Percentiles rank a stretch among this genome's conserved stretches.
Conservation (phyloP, 1,140 invertebrate genomes). For the Laupala kohalensis region DNA sequence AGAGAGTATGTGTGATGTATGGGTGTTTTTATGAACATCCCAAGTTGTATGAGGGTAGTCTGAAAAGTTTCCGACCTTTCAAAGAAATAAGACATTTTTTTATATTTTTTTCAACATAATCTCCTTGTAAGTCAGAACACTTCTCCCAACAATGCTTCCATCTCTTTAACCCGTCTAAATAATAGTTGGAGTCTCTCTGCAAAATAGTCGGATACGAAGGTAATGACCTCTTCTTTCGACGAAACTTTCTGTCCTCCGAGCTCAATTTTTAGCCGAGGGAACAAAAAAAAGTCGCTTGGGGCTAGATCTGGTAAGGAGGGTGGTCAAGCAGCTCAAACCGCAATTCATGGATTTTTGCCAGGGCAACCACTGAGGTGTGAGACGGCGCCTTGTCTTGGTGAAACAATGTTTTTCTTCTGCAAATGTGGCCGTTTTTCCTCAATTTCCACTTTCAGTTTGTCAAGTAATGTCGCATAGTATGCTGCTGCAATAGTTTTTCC, state of each 20-base stretch:
- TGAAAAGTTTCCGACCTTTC: background rate
- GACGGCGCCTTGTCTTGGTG: constrained; percentile 26
- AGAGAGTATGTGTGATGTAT: no score
- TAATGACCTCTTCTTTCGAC: constrained; percentile 15
- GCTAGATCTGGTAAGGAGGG: constrained; percentile 31
- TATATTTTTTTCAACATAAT: constrained; percentile 17
- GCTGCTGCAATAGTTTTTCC: constrained; percentile 26
- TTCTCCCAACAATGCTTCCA: constrained; percentile 10
- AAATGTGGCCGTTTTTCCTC: constrained; percentile 21
- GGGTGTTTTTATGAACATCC: no score
- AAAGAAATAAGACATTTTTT: background rate
- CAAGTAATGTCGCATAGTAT: constrained; percentile 18
- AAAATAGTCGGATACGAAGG: constrained; percentile 18
- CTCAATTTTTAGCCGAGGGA: constrained; percentile 15
- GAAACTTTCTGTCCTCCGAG: background rate
- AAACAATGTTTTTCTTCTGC: constrained; percentile 27
- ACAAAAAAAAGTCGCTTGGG: constrained; percentile 28
- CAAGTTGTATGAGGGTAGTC: no score
- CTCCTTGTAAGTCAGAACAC: constrained; percentile 14
- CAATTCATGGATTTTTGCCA: constrained; percentile 25
- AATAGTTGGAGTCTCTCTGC: constrained; percentile 12
- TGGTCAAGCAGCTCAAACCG: constrained; percentile 31
- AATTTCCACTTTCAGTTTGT: constrained; percentile 15
- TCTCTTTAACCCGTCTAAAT: constrained; percentile 11
- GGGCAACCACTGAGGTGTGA: constrained; percentile 22